phyloP scores from a whole-genome alignment of 2,113 vertebrate species.

The Pristiophorus japonicus region DNA sequence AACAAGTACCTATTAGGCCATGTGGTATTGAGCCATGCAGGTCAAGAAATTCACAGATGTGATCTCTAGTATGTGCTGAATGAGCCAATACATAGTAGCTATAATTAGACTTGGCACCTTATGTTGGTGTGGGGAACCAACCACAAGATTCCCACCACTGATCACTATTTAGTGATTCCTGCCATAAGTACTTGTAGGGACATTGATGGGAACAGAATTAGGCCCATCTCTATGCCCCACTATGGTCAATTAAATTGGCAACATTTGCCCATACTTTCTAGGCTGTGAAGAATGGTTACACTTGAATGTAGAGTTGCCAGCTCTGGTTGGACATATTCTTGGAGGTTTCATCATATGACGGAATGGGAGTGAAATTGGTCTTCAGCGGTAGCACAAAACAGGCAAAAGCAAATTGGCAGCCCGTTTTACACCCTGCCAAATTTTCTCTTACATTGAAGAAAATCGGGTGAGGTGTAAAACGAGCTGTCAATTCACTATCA shows the following conservation, averaged over 20 bases:
- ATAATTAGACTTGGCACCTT: neutral
- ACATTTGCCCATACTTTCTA: neutral
- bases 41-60: neutral
- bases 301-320: neutral
- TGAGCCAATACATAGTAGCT: neutral
- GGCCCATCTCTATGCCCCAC: neutral
- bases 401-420: neutral
- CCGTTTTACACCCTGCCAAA: neutral
- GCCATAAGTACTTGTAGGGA: neutral
- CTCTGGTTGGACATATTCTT: neutral
- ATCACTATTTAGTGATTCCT: neutral
- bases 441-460: neutral
- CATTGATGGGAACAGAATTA: neutral
- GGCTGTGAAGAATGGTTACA: neutral
- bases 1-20: neutral
- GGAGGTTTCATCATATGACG: neutral
- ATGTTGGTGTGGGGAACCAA: neutral
- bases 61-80: neutral
- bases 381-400: neutral
- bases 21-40: neutral
- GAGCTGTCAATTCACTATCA: neutral
- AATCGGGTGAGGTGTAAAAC: neutral
- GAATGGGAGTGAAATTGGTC: neutral
- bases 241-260: neutral
- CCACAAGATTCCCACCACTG: neutral